Conservation (phyloP, 2,113 vertebrate genomes). For the Tamias sibiricus region DNA sequence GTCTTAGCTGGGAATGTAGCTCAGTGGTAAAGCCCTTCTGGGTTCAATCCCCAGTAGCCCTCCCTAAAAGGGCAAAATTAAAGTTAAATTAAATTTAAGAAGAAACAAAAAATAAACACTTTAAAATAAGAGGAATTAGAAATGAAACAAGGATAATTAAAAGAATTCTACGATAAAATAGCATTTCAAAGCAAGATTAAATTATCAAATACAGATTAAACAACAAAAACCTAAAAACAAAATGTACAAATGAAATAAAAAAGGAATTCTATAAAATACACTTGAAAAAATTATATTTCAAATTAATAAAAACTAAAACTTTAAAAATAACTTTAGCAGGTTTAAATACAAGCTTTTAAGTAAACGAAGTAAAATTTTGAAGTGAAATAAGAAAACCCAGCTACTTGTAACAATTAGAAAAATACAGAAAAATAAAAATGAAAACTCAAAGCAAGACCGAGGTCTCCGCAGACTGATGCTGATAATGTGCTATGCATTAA, state of each 20-base stretch:
- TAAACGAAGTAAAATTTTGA: background rate
- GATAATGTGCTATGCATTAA: background rate
- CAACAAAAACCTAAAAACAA: background rate
- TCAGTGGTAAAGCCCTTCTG: too few relatives aligned
- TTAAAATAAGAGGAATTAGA: background rate
- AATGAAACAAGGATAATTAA: background rate
- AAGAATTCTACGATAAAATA: background rate
- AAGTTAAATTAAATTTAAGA: background rate
- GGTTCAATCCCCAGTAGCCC: too few relatives aligned
- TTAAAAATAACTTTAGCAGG: background rate
- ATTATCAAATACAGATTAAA: background rate
- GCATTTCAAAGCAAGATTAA: background rate
- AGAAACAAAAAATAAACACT: background rate
- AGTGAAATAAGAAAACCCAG: background rate
- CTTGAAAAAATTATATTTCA: background rate
- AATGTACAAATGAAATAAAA: conserved; percentile 2
- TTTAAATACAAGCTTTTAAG: background rate
- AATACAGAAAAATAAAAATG: background rate
- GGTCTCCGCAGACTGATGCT: background rate
- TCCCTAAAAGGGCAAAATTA: background rate
- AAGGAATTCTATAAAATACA: background rate
- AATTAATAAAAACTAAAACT: background rate
- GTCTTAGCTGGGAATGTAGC: too few relatives aligned
- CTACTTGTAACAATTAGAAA: background rate
- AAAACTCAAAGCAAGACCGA: background rate